Percentiles rank a stretch among this genome's conserved stretches.
phyloP scores from a whole-genome alignment of 2,113 vertebrate species.

The Alligator sinensis region DNA sequence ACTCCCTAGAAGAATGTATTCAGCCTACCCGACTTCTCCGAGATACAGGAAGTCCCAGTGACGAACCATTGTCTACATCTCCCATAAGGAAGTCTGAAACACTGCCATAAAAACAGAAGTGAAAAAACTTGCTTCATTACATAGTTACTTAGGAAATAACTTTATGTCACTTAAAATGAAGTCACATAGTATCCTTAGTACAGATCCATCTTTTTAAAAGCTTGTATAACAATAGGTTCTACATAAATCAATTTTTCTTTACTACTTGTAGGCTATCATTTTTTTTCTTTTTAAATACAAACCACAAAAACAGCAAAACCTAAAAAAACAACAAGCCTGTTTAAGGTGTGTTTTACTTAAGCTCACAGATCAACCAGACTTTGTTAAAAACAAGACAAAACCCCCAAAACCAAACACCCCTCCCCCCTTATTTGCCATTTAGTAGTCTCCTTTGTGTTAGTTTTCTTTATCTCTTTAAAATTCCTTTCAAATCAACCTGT shows the following conservation, averaged over 20 bases:
- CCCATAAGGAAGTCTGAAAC: constrained; percentile 99
- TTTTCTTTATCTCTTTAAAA: neutral
- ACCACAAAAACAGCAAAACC: neutral
- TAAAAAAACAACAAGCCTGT: neutral
- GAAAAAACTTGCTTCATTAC: constrained; percentile 37
- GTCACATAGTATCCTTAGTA: neutral
- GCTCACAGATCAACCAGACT: neutral
- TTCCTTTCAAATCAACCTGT: neutral
- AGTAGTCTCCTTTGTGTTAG: constrained; percentile 3
- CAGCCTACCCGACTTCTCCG: constrained; percentile 90
- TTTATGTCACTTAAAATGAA: constrained; percentile 11
- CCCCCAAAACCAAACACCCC: no score
- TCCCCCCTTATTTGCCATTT: neutral
- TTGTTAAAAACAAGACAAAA: neutral
- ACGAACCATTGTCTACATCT: constrained; percentile 95
- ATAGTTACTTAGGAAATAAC: neutral
- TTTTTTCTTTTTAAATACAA: neutral
- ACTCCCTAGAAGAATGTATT: neutral
- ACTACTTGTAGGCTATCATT: neutral
- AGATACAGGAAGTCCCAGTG: constrained; percentile 91
- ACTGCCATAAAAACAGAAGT: constrained; percentile 77
- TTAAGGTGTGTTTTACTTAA: neutral
- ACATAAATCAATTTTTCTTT: neutral
- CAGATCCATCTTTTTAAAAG: neutral
- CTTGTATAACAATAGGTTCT: neutral